These are phyloP conservation scores for Acanthoscelides obtectus DNA, from an alignment of 2,888 invertebrate species.

Conservation along the genomic window DNA sequence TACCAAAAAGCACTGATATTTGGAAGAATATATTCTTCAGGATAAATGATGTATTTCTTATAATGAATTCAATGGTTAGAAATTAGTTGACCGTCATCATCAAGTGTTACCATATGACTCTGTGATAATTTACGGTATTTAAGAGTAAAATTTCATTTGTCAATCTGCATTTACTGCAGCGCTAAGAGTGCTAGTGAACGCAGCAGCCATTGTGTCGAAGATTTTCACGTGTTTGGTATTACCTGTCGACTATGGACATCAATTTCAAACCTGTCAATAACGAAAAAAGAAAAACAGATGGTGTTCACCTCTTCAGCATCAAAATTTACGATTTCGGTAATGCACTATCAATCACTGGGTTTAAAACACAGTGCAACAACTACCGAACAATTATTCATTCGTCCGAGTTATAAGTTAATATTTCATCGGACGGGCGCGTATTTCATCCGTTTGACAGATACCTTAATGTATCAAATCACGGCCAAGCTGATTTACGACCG, in stretches of 20 bases:
- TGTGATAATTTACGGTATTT: no score
- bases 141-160: no score
- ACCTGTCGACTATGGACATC: not conserved
- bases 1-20: no score
- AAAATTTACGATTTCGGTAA: not conserved
- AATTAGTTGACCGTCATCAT: no score
- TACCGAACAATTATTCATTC: constrained; percentile 27
- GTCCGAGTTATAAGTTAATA: constrained; percentile 39
- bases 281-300: not conserved
- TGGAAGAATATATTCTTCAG: no score
- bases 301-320: not conserved
- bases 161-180: no score
- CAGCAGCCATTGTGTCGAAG: no score
- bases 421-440: constrained; percentile 41
- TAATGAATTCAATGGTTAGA: no score
- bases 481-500: constrained; percentile 46
- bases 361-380: not conserved
- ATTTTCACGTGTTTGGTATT: not conserved
- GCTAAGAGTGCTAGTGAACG: no score
- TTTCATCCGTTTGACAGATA: constrained; percentile 42
- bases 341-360: not conserved
- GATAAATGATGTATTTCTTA: no score
- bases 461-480: constrained; percentile 49
- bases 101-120: no score
- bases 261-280: not conserved